Percentiles rank a stretch among this genome's conserved stretches.
phyloP scores from a whole-genome alignment of 1,140 invertebrate species.

The Halictus rubicundus region DNA sequence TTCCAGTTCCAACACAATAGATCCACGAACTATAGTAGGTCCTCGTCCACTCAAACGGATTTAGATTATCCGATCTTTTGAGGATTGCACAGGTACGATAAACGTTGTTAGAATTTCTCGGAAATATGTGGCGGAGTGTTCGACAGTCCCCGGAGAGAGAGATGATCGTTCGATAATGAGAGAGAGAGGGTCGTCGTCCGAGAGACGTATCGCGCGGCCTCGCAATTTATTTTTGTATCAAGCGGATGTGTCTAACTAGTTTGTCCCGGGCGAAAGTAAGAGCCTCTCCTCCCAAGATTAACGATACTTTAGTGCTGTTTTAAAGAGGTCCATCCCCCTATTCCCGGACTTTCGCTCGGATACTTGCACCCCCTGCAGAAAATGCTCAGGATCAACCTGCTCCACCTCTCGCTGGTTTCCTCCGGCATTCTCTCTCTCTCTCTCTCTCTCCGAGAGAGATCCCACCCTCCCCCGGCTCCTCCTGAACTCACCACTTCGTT shows the following conservation, averaged over 20 bases:
- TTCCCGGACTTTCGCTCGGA: conserved; percentile 47
- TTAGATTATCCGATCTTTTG: too few relatives aligned
- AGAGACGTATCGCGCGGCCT: conserved; percentile 73
- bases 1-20: too few relatives aligned
- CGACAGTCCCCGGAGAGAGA: background rate
- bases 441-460: background rate
- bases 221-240: conserved; percentile 80
- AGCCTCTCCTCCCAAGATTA: conserved; percentile 77
- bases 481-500: conserved; percentile 57
- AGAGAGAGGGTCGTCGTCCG: background rate
- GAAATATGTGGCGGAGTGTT: background rate
- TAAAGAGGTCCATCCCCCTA: conserved; percentile 71
- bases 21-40: too few relatives aligned
- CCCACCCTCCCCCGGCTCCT: conserved; percentile 15
- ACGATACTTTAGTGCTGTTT: conserved; percentile 79
- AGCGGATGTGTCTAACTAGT: conserved; percentile 78
- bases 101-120: too few relatives aligned
- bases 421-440: conserved; percentile 14
- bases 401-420: conserved; percentile 35
- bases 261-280: conserved; percentile 76
- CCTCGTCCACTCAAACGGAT: too few relatives aligned
- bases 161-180: conserved; percentile 1
- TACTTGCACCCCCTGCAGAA: conserved; percentile 48
- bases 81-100: too few relatives aligned
- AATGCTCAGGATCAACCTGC: conserved; percentile 62